These are phyloP conservation scores for Gyrodactylus salaris DNA, from an alignment of 1,140 invertebrate species.

Conservation along the genomic window DNA sequence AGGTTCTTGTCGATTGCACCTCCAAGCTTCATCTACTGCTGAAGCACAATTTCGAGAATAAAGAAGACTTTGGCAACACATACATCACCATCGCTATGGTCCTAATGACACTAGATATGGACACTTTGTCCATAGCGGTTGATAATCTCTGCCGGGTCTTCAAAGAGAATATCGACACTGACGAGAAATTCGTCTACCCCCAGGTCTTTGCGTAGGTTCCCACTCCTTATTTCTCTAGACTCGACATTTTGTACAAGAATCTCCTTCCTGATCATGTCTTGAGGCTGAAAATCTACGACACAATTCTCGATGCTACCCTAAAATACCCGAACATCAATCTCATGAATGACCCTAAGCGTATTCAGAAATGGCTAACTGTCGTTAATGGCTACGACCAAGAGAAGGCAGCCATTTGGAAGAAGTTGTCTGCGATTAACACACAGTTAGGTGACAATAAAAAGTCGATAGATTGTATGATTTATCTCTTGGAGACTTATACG, in stretches of 20 bases:
- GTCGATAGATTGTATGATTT: conserved; percentile 75
- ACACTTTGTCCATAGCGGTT: not conserved
- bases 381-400: not conserved
- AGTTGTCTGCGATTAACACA: not conserved
- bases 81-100: not conserved
- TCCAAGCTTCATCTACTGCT: not conserved
- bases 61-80: not conserved
- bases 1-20: not conserved
- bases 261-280: not conserved
- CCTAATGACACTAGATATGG: not conserved
- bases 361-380: not conserved
- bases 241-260: not conserved
- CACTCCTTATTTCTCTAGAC: not conserved
- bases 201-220: not conserved
- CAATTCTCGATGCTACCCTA: not conserved
- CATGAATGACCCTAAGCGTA: not conserved
- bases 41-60: not conserved
- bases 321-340: not conserved
- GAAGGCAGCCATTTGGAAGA: not conserved
- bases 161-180: not conserved
- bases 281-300: not conserved
- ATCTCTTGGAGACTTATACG: conserved; percentile 66
- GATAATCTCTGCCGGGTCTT: not conserved
- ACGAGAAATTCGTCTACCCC: not conserved
- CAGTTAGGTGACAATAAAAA: conserved; percentile 21